phyloP scores from a whole-genome alignment of 2,888 invertebrate genomes.

The Ochropacha duplaris region DNA sequence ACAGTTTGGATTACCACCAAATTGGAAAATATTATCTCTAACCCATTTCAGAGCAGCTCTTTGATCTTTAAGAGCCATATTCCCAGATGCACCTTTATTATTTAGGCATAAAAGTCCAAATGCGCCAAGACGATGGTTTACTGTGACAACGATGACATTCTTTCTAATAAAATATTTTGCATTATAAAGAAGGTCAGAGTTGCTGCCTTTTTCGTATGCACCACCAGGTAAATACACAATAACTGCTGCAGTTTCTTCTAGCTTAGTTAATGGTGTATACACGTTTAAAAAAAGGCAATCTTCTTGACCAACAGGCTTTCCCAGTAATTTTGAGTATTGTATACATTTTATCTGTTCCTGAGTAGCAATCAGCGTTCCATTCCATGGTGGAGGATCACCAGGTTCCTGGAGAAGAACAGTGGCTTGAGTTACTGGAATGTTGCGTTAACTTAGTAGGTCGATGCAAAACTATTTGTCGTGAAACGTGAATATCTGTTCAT shows the following conservation, averaged over 20 bases:
- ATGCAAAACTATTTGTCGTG: no score
- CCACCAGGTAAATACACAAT: conserved; percentile 54
- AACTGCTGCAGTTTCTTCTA: conserved; percentile 37
- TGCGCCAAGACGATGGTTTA: conserved; percentile 53
- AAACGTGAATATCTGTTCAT: no score
- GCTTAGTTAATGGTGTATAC: conserved; percentile 57
- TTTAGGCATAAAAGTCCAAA: conserved; percentile 55
- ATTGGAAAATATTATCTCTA: conserved; percentile 45
- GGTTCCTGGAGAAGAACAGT: conserved; percentile 25
- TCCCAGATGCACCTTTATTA: conserved; percentile 47
- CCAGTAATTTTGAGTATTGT: conserved; percentile 23
- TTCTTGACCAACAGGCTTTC: conserved; percentile 33
- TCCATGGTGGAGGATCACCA: conserved; percentile 34
- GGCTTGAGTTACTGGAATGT: neutral
- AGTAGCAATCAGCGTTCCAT: conserved; percentile 30
- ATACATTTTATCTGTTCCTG: conserved; percentile 27
- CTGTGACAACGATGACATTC: conserved; percentile 46
- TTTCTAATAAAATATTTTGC: conserved; percentile 45
- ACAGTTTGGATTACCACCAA: conserved; percentile 51
- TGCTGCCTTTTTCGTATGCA: conserved; percentile 43
- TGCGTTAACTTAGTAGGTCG: no score
- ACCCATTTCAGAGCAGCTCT: conserved; percentile 55
- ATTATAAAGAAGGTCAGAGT: conserved; percentile 38
- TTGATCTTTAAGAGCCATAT: conserved; percentile 54
- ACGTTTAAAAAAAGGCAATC: conserved; percentile 53